These are phyloP conservation scores for Ormyrus labotus DNA, from an alignment of 2,888 invertebrate species.

Conservation along the genomic window DNA sequence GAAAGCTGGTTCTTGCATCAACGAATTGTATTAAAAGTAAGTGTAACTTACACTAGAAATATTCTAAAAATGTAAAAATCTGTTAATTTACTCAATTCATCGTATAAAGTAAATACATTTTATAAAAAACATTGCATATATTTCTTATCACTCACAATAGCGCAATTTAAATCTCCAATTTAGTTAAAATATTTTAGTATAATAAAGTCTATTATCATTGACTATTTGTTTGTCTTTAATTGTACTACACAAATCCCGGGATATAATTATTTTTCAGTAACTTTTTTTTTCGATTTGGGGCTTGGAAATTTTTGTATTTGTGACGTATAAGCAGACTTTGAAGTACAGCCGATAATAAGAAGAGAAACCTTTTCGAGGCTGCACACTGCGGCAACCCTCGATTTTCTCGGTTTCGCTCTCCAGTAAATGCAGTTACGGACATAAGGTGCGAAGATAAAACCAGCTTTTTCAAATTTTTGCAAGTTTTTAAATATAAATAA, in stretches of 20 bases:
- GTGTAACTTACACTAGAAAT: background rate
- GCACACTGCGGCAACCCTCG: constrained; percentile 41
- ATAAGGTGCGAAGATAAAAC: too few relatives aligned
- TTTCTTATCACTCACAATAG: too few relatives aligned
- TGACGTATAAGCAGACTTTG: constrained; percentile 24
- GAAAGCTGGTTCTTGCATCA: background rate
- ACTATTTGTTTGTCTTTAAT: background rate
- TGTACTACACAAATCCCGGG: background rate
- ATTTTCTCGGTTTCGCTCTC: constrained; percentile 58
- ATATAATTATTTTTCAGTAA: background rate
- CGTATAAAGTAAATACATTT: constrained; percentile 9
- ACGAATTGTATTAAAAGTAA: constrained; percentile 7
- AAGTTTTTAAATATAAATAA: too few relatives aligned
- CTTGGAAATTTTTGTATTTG: constrained; percentile 1
- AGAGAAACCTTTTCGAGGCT: constrained; percentile 45
- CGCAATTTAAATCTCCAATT: background rate
- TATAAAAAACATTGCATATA: background rate
- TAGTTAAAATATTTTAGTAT: background rate
- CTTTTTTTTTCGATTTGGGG: background rate
- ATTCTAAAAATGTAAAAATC: constrained; percentile 13
- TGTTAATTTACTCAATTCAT: background rate
- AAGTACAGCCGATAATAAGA: constrained; percentile 37
- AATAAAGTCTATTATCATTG: background rate
- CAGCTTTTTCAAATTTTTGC: too few relatives aligned
- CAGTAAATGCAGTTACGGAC: constrained; percentile 53